Base-by-base conservation (phyloP, 1,140 invertebrate genomes). In the Procambarus virginalis region DNA sequence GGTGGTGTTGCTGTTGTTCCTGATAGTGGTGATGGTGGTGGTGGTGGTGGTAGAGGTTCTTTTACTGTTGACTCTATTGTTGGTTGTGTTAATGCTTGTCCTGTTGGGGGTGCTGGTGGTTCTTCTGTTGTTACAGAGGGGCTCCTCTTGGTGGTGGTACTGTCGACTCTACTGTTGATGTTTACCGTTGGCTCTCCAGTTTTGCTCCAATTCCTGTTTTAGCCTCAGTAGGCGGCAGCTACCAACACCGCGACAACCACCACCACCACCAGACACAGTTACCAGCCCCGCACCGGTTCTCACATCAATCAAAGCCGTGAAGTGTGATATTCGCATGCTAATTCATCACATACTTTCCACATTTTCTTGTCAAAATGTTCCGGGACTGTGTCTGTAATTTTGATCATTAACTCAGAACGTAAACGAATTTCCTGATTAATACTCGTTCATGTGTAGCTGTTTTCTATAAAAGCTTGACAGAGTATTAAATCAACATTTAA, bases 391-490 rank as follows among this genome's bases (percentile, higher is more conserved):
- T 49, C 76, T 78, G 22, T 78, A 51, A 78, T 78, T 78, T 78
- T 78, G 46, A 51, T 78, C 46, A 78, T 78, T 78, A 78, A 51
- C 45, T 49, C 46, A 9, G 22, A 51, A 78, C 76, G 12, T 78
- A 78, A 78, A 48, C 49, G 76, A 51, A 78, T 78, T 78, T 78
- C 76, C 76, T 48, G 76, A 78, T 78, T 78, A 78, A 78, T 78
- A 78, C 76, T 78, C 76, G 76, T 78, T 78, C 76, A 78, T 49
- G 45, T 78, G 76, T 78, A 34, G 46, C 10, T n/a, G 9, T 45
- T 12, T 76, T 5, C 75, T 45, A 4, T 46, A 49, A 78, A 78
- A 14, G 48, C 46, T 48, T 51, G 76, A 78, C 45, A 34, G 46
- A 49, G 76, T 78, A 49, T 49, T 48, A 22, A 78, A 78, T 78